These are phyloP conservation scores for Parnassius orleans DNA, from an alignment of 2,888 invertebrate species.

Conservation along the genomic window DNA sequence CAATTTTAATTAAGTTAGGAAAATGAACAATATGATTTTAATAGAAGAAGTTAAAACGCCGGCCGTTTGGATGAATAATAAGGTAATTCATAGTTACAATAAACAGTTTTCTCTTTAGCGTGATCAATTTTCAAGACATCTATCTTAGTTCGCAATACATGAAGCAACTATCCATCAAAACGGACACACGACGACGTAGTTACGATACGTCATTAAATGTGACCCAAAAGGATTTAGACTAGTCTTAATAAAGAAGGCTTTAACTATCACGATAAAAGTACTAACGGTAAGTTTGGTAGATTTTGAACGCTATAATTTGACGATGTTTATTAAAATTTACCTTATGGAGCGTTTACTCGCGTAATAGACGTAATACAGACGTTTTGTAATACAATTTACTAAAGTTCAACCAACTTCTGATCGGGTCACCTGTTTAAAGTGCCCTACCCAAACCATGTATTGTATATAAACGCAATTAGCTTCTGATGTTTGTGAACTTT, in stretches of 20 bases:
- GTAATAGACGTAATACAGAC: background rate
- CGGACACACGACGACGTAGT: constrained; percentile 50
- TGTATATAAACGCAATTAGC: background rate
- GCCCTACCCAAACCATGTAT: background rate
- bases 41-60: background rate
- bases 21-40: background rate
- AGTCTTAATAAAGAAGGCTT: constrained; percentile 66
- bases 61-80: constrained; percentile 8
- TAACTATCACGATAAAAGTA: constrained; percentile 56
- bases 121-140: constrained; percentile 56
- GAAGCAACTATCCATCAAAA: constrained; percentile 66
- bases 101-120: constrained; percentile 37
- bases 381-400: constrained; percentile 1
- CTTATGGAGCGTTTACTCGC: background rate
- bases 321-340: background rate
- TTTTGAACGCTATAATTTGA: constrained; percentile 4
- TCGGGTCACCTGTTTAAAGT: background rate
- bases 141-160: constrained; percentile 48
- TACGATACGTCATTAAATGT: constrained; percentile 70
- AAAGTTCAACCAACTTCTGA: background rate
- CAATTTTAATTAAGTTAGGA: too few relatives aligned
- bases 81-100: constrained; percentile 5
- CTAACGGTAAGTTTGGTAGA: constrained; percentile 12
- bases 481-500: background rate
- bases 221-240: constrained; percentile 72